These are phyloP conservation scores for Eumeta japonica DNA, from an alignment of 1,140 invertebrate species.

Conservation along the genomic window DNA sequence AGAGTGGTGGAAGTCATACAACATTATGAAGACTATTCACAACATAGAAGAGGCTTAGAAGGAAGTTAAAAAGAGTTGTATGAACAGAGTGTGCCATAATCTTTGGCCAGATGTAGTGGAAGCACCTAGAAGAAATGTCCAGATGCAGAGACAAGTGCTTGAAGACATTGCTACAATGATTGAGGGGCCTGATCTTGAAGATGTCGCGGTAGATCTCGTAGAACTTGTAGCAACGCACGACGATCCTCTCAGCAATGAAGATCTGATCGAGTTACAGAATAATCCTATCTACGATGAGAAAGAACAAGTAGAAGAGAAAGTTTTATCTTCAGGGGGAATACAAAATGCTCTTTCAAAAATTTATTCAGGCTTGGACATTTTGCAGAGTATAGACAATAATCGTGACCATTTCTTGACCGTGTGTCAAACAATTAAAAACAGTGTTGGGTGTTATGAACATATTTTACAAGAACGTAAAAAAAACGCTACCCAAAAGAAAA, in stretches of 20 bases:
- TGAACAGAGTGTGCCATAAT: conserved; percentile 11
- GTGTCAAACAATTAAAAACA: conserved; percentile 16
- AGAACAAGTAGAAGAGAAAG: conserved; percentile 11
- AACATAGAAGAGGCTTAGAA: conserved; percentile 13
- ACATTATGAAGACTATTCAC: conserved; percentile 11
- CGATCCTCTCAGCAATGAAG: neutral
- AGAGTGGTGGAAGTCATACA: conserved; percentile 11
- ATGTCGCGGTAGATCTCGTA: neutral
- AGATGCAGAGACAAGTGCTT: neutral
- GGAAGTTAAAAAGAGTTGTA: conserved; percentile 10
- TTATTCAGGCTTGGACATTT: conserved; percentile 12
- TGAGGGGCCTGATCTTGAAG: too few relatives aligned
- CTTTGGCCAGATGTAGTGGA: conserved; percentile 7
- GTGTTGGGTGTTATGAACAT: conserved; percentile 12
- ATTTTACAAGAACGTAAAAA: conserved; percentile 10
- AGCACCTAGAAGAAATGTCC: neutral
- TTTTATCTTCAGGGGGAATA: conserved; percentile 13
- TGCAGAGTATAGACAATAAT: conserved; percentile 15
- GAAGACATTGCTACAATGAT: too few relatives aligned
- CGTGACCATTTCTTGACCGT: too few relatives aligned
- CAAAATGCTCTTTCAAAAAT: conserved; percentile 12
- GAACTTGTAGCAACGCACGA: neutral
- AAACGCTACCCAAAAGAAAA: neutral
- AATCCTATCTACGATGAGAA: too few relatives aligned
- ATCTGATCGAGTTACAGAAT: too few relatives aligned